phyloP scores from a whole-genome alignment of 2,888 invertebrate species.

The Xanthia icteritia region DNA sequence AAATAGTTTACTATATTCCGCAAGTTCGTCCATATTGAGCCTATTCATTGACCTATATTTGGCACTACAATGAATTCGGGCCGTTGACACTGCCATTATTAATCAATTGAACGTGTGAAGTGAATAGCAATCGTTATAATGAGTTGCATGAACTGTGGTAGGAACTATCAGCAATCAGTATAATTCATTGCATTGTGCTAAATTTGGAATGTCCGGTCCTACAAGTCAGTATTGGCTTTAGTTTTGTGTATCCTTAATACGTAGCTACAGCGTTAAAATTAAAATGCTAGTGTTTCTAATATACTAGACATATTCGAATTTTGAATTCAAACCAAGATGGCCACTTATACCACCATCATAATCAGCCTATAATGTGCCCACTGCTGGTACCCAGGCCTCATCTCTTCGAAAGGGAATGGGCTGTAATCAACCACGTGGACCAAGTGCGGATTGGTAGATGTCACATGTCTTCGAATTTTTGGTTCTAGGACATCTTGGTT shows the following conservation, averaged over 20 bases:
- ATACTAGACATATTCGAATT: too few species aligned
- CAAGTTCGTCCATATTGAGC: background rate
- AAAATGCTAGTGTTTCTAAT: too few species aligned
- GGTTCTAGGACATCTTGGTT: too few species aligned
- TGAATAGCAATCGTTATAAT: conserved; percentile 36
- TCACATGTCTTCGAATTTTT: too few species aligned
- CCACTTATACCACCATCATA: too few species aligned
- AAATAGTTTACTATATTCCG: background rate
- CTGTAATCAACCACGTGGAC: too few species aligned
- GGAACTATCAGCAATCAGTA: conserved; percentile 9
- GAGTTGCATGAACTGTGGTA: background rate
- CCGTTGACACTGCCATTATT: conserved; percentile 18
- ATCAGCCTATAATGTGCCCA: too few species aligned
- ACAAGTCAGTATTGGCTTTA: background rate
- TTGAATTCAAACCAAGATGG: background rate
- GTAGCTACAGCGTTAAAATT: too few species aligned
- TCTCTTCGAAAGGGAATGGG: too few species aligned
- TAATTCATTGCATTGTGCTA: background rate
- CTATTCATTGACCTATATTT: conserved; percentile 21
- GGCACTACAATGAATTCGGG: conserved; percentile 11
- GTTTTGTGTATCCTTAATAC: background rate
- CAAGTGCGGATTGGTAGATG: too few species aligned
- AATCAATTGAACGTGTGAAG: conserved; percentile 9
- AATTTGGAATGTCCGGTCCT: background rate
- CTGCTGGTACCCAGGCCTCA: too few species aligned